Evolutionary conservation across 2,888 invertebrate species (phyloP).

Genomic region (Allolobophora icterica): DNA sequence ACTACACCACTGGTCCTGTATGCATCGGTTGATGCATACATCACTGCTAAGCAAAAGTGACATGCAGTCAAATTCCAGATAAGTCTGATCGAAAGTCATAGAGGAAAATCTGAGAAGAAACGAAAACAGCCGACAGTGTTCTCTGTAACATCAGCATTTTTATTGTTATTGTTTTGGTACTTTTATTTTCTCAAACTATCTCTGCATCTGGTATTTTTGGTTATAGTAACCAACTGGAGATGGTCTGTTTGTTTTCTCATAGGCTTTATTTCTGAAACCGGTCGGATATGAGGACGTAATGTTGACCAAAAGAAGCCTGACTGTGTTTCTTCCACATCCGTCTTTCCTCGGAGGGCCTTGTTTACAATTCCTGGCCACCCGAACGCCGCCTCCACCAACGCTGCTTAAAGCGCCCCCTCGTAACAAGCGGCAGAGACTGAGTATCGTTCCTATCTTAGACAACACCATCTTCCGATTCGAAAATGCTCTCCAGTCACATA

Average conservation of each 20-base stretch:
- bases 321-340: neutral
- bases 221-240: neutral
- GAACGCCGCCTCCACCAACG: neutral
- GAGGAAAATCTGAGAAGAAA: neutral
- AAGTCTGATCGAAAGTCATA: neutral
- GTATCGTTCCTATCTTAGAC: neutral
- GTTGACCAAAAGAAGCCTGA: neutral
- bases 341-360: neutral
- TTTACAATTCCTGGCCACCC: neutral
- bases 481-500: neutral
- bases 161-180: neutral
- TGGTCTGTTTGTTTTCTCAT: neutral
- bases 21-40: neutral
- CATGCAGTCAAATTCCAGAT: neutral
- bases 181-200: neutral
- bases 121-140: neutral
- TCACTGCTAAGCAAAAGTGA: neutral
- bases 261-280: slow-evolving; percentile 19
- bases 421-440: neutral
- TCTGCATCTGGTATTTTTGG: neutral
- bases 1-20: neutral
- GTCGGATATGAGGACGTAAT: neutral
- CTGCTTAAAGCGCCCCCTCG: neutral
- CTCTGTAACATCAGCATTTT: neutral
- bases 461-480: neutral